phyloP scores from a whole-genome alignment of 2,888 invertebrate species.

The Heliconius sara region DNA sequence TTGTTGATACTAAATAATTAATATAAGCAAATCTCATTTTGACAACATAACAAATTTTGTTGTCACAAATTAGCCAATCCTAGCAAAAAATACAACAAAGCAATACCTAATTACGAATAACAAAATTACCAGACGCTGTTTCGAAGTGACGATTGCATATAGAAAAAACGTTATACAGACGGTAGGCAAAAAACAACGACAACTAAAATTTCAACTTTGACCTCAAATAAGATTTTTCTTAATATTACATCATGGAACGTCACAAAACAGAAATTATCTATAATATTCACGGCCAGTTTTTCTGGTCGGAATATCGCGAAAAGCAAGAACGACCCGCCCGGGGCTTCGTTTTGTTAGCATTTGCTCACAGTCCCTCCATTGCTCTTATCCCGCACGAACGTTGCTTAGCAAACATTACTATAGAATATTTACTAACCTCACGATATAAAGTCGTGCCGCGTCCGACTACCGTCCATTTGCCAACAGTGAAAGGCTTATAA shows the following conservation, averaged over 20 bases:
- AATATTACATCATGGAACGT: conserved; percentile 50
- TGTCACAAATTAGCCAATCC: conserved; percentile 2
- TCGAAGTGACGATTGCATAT: neutral
- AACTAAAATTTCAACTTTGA: neutral
- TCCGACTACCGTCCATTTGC: conserved; percentile 49
- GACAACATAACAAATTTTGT: neutral
- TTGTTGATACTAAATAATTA: neutral
- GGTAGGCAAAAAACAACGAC: conserved; percentile 18
- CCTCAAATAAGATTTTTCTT: conserved; percentile 5
- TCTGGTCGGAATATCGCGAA: conserved; percentile 69
- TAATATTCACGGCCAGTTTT: conserved; percentile 71
- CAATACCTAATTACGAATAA: conserved; percentile 1
- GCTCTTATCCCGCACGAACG: conserved; percentile 63
- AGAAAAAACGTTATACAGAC: neutral
- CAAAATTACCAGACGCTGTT: conserved; percentile 6
- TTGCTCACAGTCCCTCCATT: conserved; percentile 62
- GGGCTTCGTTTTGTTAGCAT: conserved; percentile 73
- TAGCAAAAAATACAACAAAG: neutral
- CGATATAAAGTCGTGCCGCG: conserved; percentile 59
- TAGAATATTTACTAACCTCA: conserved; percentile 60
- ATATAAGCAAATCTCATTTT: neutral
- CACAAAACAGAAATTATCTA: conserved; percentile 57
- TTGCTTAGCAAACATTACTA: conserved; percentile 49
- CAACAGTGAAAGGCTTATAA: conserved; percentile 70
- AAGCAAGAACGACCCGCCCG: conserved; percentile 64